Evolutionary conservation across 1,140 invertebrate species (phyloP), one percentile per base, ranked within the genome.

Genomic region (Aphis gossypii): DNA sequence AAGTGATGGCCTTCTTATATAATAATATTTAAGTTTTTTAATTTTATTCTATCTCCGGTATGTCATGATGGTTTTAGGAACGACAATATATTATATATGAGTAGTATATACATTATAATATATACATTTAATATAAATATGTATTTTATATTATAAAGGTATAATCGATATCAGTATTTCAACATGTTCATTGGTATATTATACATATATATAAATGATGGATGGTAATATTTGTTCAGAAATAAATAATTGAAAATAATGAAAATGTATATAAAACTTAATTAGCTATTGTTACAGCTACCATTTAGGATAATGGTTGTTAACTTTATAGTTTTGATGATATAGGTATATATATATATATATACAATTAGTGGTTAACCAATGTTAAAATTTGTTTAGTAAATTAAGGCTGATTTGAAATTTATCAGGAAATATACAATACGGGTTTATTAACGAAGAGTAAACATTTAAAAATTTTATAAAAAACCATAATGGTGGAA

Each of bases 321-420:
- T 76, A 30, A 76, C 30, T 76, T 76, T 18, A 76, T 6, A 35
- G 60, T 35, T 76, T n/a, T 76, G 60, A 76, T 76, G 14, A 41
- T 41, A 41, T 41, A 41, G 1, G 35, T 35, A 41, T 41, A 41
- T 41, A 41, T 38, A 38, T 38, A 68, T n/a, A 68, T n/a, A 30
- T n/a, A 76, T 3, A 76, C 60, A 76, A 76, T 76, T n/a, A 76
- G 60, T 4, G 60, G 60, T 76, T 76, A n/a, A 14, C 30, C 60
- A 76, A n/a, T 76, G 60, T 76, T 76, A n/a, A 76, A 76, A 76
- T 76, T 76, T 18, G 60, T n/a, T 76, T 76, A n/a, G 60, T n/a
- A 18, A 76, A 76, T 76, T 76, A 76, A n/a, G 14, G 60, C 30
- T 18, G 60, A 76, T 76, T n/a, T n/a, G n/a, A 76, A 76, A n/a